A percentile compares a stretch with the other conserved stretches of the same genome.
These are phyloP conservation scores for Gasterosteus nipponicus DNA, from an alignment of 2,113 vertebrate species.

Conservation along the genomic window DNA sequence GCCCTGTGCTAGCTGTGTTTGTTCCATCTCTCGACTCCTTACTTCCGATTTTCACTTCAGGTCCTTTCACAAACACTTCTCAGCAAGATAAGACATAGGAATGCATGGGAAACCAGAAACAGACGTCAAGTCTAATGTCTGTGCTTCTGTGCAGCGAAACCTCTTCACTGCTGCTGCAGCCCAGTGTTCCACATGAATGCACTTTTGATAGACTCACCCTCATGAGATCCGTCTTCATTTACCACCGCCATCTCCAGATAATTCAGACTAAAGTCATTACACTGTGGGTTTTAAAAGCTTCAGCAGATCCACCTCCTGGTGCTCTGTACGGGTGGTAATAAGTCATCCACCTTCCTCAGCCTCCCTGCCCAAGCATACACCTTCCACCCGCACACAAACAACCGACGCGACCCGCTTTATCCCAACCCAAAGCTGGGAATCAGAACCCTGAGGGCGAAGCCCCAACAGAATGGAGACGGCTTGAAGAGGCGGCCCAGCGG, in stretches of 20 bases:
- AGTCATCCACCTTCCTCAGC: slow-evolving; percentile 43
- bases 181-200: background rate
- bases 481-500: too few species aligned
- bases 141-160: background rate
- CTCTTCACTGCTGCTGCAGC: background rate
- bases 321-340: slow-evolving; percentile 43
- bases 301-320: slow-evolving; percentile 27
- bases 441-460: background rate
- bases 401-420: background rate
- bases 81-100: background rate
- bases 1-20: too few species aligned
- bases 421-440: background rate
- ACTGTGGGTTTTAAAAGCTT: slow-evolving; percentile 60
- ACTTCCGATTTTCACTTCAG: background rate
- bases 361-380: background rate
- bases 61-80: background rate
- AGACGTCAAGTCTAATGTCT: background rate
- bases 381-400: background rate
- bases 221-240: slow-evolving; percentile 51
- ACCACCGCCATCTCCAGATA: slow-evolving; percentile 34
- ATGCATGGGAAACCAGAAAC: background rate
- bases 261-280: slow-evolving; percentile 52
- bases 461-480: background rate
- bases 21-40: background rate
- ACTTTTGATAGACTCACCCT: background rate